phyloP scores from a whole-genome alignment of 2,888 invertebrate genomes.

The Hirtodrosophila histrioides region DNA sequence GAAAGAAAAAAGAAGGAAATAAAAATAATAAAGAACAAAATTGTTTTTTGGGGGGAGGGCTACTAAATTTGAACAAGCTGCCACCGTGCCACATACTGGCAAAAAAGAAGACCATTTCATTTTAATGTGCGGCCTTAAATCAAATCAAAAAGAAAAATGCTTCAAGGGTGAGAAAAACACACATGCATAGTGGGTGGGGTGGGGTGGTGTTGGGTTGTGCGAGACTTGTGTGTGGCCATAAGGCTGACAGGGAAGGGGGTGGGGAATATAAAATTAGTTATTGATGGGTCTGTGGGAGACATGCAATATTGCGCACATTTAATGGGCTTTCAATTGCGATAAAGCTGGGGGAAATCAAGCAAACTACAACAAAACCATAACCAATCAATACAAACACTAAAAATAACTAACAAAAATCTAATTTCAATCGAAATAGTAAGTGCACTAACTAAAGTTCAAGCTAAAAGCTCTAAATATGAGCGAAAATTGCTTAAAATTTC shows the following conservation, averaged over 20 bases:
- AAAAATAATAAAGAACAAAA: slow-evolving; percentile 11
- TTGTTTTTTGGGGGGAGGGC: slow-evolving; percentile 9
- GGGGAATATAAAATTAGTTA: slow-evolving; percentile 51
- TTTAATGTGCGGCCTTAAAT: slow-evolving; percentile 70
- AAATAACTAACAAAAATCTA: not conserved
- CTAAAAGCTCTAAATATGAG: no score
- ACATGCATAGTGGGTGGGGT: slow-evolving; percentile 5
- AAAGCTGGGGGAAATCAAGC: not conserved
- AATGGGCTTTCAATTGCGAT: slow-evolving; percentile 48
- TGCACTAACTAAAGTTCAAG: no score
- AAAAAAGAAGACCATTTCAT: slow-evolving; percentile 38
- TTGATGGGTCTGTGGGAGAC: slow-evolving; percentile 33
- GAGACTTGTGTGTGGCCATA: slow-evolving; percentile 19
- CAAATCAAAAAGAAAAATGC: slow-evolving; percentile 45
- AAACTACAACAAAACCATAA: slow-evolving; percentile 17
- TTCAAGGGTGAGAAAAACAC: slow-evolving; percentile 44
- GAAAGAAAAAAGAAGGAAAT: not conserved
- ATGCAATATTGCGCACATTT: slow-evolving; percentile 42
- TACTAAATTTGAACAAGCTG: slow-evolving; percentile 55
- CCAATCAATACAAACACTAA: not conserved
- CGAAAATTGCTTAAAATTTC: no score
- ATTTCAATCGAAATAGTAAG: no score
- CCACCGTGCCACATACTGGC: slow-evolving; percentile 2
- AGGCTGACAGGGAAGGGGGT: slow-evolving; percentile 1
- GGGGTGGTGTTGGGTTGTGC: slow-evolving; percentile 1